A percentile compares a stretch with the other conserved stretches of the same genome.
phyloP scores from a whole-genome alignment of 2,113 vertebrate genomes.

The Scortum barcoo region DNA sequence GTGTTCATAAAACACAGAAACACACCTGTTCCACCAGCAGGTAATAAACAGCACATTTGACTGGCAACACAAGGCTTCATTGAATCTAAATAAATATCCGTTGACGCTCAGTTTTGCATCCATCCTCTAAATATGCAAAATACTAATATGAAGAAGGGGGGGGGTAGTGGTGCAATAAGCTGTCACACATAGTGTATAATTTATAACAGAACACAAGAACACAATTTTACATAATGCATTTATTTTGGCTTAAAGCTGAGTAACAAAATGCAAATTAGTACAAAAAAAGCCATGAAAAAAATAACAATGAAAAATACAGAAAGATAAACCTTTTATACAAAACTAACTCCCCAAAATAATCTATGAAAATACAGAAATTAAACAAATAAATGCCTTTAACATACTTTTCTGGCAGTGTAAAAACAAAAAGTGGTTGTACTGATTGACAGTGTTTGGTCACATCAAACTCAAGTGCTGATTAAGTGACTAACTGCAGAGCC shows the following conservation, averaged over 20 bases:
- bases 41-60: constrained; percentile 22
- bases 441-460: not conserved
- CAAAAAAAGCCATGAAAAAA: constrained; percentile 43
- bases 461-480: constrained; percentile 34
- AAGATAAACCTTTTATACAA: constrained; percentile 62
- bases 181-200: not conserved
- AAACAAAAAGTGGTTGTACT: constrained; percentile 16
- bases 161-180: not conserved
- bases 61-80: constrained; percentile 7
- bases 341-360: constrained; percentile 54
- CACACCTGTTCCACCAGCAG: not conserved
- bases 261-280: constrained; percentile 56
- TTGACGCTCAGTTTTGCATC: constrained; percentile 22
- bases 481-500: not conserved
- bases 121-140: constrained; percentile 41
- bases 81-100: not conserved
- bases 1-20: not conserved
- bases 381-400: constrained; percentile 42
- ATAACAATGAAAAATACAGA: constrained; percentile 42
- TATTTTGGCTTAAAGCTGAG: constrained; percentile 50
- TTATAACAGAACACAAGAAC: constrained; percentile 15
- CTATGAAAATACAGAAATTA: constrained; percentile 15
- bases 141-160: not conserved
- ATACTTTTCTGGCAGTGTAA: constrained; percentile 42
- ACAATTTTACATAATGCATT: not conserved